Evolutionary conservation across 2,888 invertebrate genomes (phyloP).

Genomic region (Acronicta aceris): DNA sequence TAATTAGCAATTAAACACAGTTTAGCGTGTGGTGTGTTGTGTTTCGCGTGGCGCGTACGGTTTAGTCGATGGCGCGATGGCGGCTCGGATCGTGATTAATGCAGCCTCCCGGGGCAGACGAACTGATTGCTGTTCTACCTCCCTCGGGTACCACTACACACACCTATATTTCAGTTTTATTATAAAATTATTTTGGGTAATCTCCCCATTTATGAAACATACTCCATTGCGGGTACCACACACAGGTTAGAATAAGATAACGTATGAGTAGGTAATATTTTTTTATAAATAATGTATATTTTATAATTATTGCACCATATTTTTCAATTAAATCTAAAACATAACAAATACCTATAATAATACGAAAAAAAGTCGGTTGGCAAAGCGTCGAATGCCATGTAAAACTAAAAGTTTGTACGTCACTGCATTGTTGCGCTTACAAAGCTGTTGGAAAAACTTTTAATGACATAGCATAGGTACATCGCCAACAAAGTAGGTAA

Average conservation of each 20-base stretch:
- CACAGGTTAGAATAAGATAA: neutral
- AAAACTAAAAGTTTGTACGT: constrained; percentile 41
- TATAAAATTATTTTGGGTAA: constrained; percentile 45
- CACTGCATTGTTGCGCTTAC: constrained; percentile 27
- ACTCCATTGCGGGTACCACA: neutral
- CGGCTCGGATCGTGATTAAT: constrained; percentile 72
- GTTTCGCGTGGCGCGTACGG: constrained; percentile 44
- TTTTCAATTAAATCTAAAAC: too few relatives aligned
- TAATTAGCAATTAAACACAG: constrained; percentile 55
- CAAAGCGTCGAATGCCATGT: constrained; percentile 2
- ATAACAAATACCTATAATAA: too few relatives aligned
- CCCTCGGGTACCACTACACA: constrained; percentile 61
- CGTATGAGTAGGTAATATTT: too few relatives aligned
- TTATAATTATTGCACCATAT: too few relatives aligned
- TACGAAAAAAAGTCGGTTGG: too few relatives aligned
- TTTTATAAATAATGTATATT: too few relatives aligned
- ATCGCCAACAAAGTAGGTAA: constrained; percentile 39
- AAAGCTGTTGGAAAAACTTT: constrained; percentile 55
- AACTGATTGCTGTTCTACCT: constrained; percentile 74
- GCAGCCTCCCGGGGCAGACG: constrained; percentile 72
- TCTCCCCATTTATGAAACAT: constrained; percentile 27
- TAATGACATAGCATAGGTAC: constrained; percentile 46
- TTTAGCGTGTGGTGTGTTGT: constrained; percentile 47
- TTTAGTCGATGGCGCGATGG: constrained; percentile 38
- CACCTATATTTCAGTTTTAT: constrained; percentile 51